Evolutionary conservation across 1,140 invertebrate species (phyloP), one percentile per base, ranked within the genome.

Genomic region (Papilio aristodemus): DNA sequence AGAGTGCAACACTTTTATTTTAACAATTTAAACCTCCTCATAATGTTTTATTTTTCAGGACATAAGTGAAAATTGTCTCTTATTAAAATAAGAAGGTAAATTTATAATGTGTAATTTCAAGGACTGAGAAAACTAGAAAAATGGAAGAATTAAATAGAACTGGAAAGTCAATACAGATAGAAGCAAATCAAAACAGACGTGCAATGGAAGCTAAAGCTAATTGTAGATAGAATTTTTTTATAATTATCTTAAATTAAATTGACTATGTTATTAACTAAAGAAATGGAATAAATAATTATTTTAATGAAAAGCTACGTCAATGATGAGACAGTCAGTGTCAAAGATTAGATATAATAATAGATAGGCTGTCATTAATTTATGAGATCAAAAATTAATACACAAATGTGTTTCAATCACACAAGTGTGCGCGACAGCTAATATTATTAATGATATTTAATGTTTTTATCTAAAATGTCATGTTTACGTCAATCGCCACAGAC

Each of bases 341-440:
- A 22, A 13, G 22, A 22, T 54, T 39, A 22, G 13, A 22, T 25
- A 54, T 25, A 22, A 22, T 46, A 46, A 9, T 3, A 54, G 19
- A 54, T 13, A 17, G 9, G 46, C 9, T 54, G 19, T 25, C 46
- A 22, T 22, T 22, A 50, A 50, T 22, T 54, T 22, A 54, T 3
- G 19, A 54, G 3, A 54, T n/a, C 41, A 43, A 43, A 43, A 39
- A 3, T 32, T 4, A 43, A 43, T n/a, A 43, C 46, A 50, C 19
- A 54, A 54, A 54, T 54, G 46, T 54, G 46, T 54, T 54, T 3
- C 46, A 54, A 54, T 22, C 19, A 54, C 46, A 54, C 19, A 54
- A 11, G 6, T 54, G 46, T 22, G 19, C 46, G 46, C 19, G 46
- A 54, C 10, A 9, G 3, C 14, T 17, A 43, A 7, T n/a, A 43